Evolutionary conservation across 2,797 vertebrate species (phyloP).

Genomic region (Clarias laeviceps): DNA sequence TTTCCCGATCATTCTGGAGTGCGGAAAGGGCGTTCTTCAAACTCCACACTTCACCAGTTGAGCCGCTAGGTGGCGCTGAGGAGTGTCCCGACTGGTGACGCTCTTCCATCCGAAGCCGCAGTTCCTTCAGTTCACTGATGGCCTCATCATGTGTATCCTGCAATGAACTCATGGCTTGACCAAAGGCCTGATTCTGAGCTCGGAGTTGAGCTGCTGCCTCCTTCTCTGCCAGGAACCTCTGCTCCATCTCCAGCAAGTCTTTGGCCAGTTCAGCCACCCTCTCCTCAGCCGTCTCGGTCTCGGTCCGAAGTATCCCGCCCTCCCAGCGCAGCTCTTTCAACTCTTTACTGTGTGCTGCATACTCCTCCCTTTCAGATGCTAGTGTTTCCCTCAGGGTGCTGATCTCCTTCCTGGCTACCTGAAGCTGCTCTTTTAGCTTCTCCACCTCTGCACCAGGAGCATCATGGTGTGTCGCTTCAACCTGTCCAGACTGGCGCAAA

Average conservation of each 20-base stretch:
- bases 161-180: slow-evolving; percentile 89
- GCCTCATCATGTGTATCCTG: slow-evolving; percentile 87
- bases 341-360: slow-evolving; percentile 77
- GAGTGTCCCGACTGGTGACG: slow-evolving; percentile 60
- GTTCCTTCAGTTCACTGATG: slow-evolving; percentile 72
- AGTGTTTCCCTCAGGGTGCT: slow-evolving; percentile 72
- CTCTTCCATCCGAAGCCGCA: slow-evolving; percentile 81
- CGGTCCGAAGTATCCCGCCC: slow-evolving; percentile 89
- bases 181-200: slow-evolving; percentile 86
- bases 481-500: slow-evolving; percentile 72
- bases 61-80: slow-evolving; percentile 56
- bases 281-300: slow-evolving; percentile 93
- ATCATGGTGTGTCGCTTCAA: slow-evolving; percentile 49
- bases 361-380: slow-evolving; percentile 70
- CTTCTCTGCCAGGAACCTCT: slow-evolving; percentile 81
- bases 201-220: slow-evolving; percentile 79
- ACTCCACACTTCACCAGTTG: slow-evolving; percentile 81
- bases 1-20: slow-evolving; percentile 90
- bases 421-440: slow-evolving; percentile 77
- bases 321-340: slow-evolving; percentile 87
- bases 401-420: slow-evolving; percentile 73
- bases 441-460: slow-evolving; percentile 75
- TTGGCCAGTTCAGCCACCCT: slow-evolving; percentile 92
- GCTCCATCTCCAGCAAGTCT: slow-evolving; percentile 88
- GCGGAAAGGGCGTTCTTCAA: slow-evolving; percentile 91